Base-by-base conservation (phyloP, 2,797 vertebrate genomes). In the Brachymystax lenok region DNA sequence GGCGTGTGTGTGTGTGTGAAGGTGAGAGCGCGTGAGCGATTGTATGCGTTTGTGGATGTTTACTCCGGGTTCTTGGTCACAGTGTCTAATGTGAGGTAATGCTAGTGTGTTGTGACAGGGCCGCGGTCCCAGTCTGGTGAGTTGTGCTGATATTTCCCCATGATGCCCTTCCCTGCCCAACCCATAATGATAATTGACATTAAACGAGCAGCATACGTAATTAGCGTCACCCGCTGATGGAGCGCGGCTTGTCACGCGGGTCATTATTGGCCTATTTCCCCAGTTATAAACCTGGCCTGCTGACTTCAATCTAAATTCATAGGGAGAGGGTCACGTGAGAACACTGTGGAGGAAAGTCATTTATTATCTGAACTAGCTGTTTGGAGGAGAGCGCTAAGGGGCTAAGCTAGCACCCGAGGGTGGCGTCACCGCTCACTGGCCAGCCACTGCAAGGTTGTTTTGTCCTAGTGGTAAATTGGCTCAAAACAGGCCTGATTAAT, bases 231-330 rank as follows among this genome's bases (percentile, higher is more conserved):
- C 77, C 28, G 77, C 75, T 93, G 93, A 93, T 91, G 87, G 92
- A 94, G 87, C 83, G 56, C 21, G 81, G 85, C 87, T 88, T 90
- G 91, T 93, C 93, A 92, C 79, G 81, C 35, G 74, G 82, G 80
- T 83, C 90, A 89, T 94, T 93, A 94, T 93, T 93, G 93, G 87
- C 86, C 87, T 87, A 90, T 94, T 93, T 94, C 87, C 92, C 88
- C 86, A 88, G 89, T 85, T 90, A 91, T 92, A 86, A 92, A 91
- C 87, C 84, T 83, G 81, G 88, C 84, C 84, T 85, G 75, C 81
- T 5, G 30, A 63, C 88, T 89, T 90, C 88, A 84, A 78, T 92
- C 91, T 94, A 89, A 94, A 94, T 93, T 92, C 86, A 92, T 90
- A 81, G 88, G 88, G 83, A 91, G 80, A 69, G 51, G 16, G 66